These are phyloP conservation scores for Polyploca ridens DNA, from an alignment of 2,888 invertebrate genomes.

Conservation along the genomic window DNA sequence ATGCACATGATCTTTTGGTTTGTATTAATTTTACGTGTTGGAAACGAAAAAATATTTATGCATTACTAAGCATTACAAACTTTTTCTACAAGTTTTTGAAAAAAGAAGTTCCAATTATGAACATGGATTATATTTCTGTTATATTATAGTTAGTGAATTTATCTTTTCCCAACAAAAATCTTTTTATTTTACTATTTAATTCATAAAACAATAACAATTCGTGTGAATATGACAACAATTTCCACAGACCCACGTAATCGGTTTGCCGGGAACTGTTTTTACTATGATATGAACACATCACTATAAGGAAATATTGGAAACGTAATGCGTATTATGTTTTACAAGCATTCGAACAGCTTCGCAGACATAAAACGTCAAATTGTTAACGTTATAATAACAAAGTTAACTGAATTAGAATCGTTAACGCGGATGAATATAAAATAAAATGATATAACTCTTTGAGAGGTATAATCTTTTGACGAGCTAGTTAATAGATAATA, in stretches of 20 bases:
- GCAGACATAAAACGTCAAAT: background rate
- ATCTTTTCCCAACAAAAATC: background rate
- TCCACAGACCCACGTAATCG: constrained; percentile 3
- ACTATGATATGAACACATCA: background rate
- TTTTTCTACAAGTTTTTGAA: no score
- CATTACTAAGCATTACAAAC: no score
- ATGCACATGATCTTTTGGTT: background rate
- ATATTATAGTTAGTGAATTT: no score
- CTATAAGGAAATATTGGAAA: constrained; percentile 5
- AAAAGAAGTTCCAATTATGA: no score
- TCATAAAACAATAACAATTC: constrained; percentile 10
- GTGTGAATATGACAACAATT: constrained; percentile 2
- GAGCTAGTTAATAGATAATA: background rate
- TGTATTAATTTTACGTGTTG: background rate
- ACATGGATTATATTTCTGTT: no score
- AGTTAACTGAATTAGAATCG: background rate
- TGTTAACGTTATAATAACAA: background rate
- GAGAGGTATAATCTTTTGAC: background rate
- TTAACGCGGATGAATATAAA: constrained; percentile 5
- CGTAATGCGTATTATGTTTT: background rate
- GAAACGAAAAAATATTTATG: no score
- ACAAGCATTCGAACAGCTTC: background rate
- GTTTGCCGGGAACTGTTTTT: background rate
- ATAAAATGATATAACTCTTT: background rate
- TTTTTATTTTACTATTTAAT: background rate